phyloP scores from a whole-genome alignment of 1,140 invertebrate genomes.

The Cydia amplana region DNA sequence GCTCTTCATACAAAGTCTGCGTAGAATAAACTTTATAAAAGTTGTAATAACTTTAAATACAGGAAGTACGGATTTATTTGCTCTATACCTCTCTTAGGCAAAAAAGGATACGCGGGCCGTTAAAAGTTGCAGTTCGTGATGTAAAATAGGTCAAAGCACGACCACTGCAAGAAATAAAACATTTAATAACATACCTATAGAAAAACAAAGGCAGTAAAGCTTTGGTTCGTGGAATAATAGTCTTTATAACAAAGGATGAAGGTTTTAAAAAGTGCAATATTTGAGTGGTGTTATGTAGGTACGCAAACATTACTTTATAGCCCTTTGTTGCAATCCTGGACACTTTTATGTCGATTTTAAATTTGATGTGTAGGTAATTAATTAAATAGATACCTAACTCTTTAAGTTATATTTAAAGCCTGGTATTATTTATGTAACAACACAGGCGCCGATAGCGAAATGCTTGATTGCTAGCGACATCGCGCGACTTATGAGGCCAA shows the following conservation, averaged over 20 bases:
- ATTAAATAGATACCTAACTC: not conserved
- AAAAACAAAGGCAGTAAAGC: not conserved
- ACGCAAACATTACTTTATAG: slow-evolving; percentile 36
- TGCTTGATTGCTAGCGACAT: no score
- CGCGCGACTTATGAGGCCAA: no score
- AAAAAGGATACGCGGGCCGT: slow-evolving; percentile 34
- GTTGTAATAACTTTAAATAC: not conserved
- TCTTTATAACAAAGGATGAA: not conserved
- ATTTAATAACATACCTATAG: slow-evolving; percentile 31
- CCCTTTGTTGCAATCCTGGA: slow-evolving; percentile 36
- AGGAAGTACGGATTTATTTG: not conserved
- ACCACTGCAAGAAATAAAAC: slow-evolving; percentile 38
- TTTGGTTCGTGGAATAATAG: not conserved
- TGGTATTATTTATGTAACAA: no score
- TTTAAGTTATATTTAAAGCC: not conserved
- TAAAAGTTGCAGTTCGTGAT: slow-evolving; percentile 43
- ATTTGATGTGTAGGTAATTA: not conserved
- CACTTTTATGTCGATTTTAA: not conserved
- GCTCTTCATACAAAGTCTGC: no score
- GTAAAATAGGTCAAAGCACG: slow-evolving; percentile 47
- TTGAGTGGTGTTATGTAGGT: not conserved
- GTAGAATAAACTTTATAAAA: no score
- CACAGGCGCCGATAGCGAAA: no score
- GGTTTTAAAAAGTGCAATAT: not conserved
- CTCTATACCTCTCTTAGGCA: slow-evolving; percentile 27